phyloP scores from a whole-genome alignment of 1,140 invertebrate genomes.

The Drosophila serrata region DNA sequence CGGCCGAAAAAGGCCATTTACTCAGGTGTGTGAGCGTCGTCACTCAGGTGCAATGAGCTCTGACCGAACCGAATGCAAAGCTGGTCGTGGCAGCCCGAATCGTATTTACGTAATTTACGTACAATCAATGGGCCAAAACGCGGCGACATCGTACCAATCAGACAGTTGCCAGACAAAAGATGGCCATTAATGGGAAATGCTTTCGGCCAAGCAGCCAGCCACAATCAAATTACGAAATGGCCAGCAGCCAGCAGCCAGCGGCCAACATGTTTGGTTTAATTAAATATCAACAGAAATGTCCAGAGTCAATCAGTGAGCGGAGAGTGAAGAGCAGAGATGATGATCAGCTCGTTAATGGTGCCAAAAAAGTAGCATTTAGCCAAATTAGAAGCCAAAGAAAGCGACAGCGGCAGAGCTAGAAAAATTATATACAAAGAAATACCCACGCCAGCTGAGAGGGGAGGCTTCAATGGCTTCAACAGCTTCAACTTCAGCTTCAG shows the following conservation, averaged over 20 bases:
- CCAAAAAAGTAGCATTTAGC: constrained; percentile 73
- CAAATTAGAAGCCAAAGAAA: constrained; percentile 78
- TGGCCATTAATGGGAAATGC: constrained; percentile 48
- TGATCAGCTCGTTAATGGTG: constrained; percentile 59
- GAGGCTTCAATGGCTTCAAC: not conserved
- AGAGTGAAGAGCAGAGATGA: constrained; percentile 40
- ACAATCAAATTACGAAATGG: constrained; percentile 70
- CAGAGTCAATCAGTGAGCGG: constrained; percentile 27
- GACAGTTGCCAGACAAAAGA: constrained; percentile 47
- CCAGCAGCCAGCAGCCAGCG: constrained; percentile 7
- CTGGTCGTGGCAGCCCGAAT: constrained; percentile 35
- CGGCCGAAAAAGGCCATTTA: constrained; percentile 30
- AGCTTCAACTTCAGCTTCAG: constrained; percentile 6
- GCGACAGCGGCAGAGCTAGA: constrained; percentile 59
- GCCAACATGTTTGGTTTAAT: constrained; percentile 55
- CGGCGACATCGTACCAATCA: constrained; percentile 29
- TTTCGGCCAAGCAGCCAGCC: constrained; percentile 14
- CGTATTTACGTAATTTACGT: constrained; percentile 65
- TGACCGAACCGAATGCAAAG: constrained; percentile 51
- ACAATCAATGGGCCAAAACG: constrained; percentile 64
- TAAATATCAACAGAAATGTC: constrained; percentile 52
- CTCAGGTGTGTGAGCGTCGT: constrained; percentile 3
- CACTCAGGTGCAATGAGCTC: constrained; percentile 65
- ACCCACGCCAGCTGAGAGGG: constrained; percentile 12
- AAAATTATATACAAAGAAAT: constrained; percentile 26